Evolutionary conservation across 2,888 invertebrate genomes (phyloP), one percentile per base, ranked within the genome.

Genomic region (Panzeria rudis): DNA sequence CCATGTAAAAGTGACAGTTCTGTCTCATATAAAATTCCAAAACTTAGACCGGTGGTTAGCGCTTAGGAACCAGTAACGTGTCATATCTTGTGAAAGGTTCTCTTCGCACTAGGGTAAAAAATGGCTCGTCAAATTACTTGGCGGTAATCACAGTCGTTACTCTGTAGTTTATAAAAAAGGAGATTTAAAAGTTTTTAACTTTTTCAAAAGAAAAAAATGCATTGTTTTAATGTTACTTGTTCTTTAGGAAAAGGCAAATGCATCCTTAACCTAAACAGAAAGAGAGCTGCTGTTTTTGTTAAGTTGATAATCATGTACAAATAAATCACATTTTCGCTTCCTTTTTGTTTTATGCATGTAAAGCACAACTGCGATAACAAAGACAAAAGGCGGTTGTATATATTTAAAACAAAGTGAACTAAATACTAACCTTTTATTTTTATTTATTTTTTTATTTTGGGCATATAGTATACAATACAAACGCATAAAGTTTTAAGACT

Each of bases 281-380:
- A 41, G 13, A 29, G 13, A 35, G 83, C 77, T 85, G 80, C 84
- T 83, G 84, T 86, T 87, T 72, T 80, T 86, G 86, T 89, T 91
- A 91, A 91, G 90, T 90, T 91, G 90, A 91, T 90, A 91, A 91
- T 91, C 90, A 91, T 91, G 91, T 91, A 90, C 89, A 90, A 91
- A 91, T 91, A 91, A 91, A 91, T 91, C 91, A 90, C 91, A 91
- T 89, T 89, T 90, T 89, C 88, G 89, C 89, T 89, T 88, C 89
- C 88, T 88, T 89, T 62, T 88, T 76, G 66, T 77, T 59, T 32
- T n/a, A 25, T n/a, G 29, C 61, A 89, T 86, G 86, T 23, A 35
- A 35, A 29, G 11, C 15, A 56, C 84, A 50, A 47, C 15, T n/a
- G 50, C 32, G 35, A 3, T 35, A n/a, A n/a, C n/a, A n/a, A n/a